phyloP scores from a whole-genome alignment of 2,888 invertebrate genomes.

The Chrysopilus asiliformis region DNA sequence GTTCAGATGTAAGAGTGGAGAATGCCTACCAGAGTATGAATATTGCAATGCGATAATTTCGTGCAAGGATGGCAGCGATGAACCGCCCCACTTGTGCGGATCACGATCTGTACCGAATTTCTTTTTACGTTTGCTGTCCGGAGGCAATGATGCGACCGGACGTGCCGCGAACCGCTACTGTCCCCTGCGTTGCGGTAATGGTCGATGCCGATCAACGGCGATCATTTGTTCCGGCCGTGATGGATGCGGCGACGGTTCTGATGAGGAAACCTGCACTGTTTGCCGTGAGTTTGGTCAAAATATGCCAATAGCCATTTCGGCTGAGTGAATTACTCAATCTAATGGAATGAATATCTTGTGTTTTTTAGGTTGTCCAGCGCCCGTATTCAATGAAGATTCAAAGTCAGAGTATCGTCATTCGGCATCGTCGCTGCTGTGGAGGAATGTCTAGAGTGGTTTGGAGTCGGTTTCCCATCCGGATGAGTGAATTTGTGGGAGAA shows the following conservation, averaged over 20 bases:
- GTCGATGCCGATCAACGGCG: slow-evolving; percentile 75
- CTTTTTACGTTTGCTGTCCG: slow-evolving; percentile 28
- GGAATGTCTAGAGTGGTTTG: too few species aligned
- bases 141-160: slow-evolving; percentile 9
- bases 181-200: slow-evolving; percentile 75
- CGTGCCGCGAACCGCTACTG: slow-evolving; percentile 38
- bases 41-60: slow-evolving; percentile 82
- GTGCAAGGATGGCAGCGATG: slow-evolving; percentile 81
- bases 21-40: slow-evolving; percentile 78
- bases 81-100: slow-evolving; percentile 62
- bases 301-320: neutral
- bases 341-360: neutral
- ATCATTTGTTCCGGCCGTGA: slow-evolving; percentile 82
- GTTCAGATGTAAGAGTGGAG: slow-evolving; percentile 73
- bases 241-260: slow-evolving; percentile 83
- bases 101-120: slow-evolving; percentile 36
- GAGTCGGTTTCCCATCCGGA: too few species aligned
- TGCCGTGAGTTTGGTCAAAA: slow-evolving; percentile 54
- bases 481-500: too few species aligned
- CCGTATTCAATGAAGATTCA: too few species aligned
- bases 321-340: neutral
- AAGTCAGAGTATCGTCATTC: too few species aligned
- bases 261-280: slow-evolving; percentile 70
- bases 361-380: slow-evolving; percentile 43
- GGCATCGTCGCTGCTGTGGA: too few species aligned